These are phyloP conservation scores for Hypothenemus hampei DNA, from an alignment of 1,140 invertebrate species.

Conservation along the genomic window DNA sequence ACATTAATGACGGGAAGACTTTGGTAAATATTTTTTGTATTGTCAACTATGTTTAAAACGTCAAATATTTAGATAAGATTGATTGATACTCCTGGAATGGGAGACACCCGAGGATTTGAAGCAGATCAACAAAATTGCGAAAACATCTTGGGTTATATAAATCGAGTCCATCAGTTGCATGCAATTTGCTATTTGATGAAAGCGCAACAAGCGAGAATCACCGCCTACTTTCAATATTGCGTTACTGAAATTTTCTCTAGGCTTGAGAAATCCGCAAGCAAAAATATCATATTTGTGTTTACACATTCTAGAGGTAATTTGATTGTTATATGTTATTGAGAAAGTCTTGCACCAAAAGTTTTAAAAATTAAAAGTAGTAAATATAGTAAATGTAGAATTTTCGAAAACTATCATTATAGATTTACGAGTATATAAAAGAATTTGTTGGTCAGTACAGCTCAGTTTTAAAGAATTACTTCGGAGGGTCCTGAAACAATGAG, in stretches of 20 bases:
- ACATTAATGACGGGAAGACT: slow-evolving; percentile 26
- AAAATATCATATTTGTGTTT: slow-evolving; percentile 41
- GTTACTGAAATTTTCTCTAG: slow-evolving; percentile 37
- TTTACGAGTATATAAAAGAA: too few species aligned
- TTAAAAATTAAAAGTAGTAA: too few species aligned
- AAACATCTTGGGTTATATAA: slow-evolving; percentile 37
- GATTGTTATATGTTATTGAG: too few species aligned
- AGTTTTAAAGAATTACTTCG: too few species aligned
- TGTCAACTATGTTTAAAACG: too few species aligned
- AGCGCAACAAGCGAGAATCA: slow-evolving; percentile 33
- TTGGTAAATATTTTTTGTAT: neutral
- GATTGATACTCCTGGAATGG: slow-evolving; percentile 40
- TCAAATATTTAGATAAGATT: slow-evolving; percentile 27
- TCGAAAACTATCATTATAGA: too few species aligned
- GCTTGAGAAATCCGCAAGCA: slow-evolving; percentile 36
- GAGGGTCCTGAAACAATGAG: too few species aligned
- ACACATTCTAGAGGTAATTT: slow-evolving; percentile 34
- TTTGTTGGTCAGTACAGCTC: too few species aligned
- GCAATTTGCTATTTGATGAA: slow-evolving; percentile 39
- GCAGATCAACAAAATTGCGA: slow-evolving; percentile 40
- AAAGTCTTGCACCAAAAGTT: too few species aligned
- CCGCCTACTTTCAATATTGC: slow-evolving; percentile 37
- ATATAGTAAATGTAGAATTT: too few species aligned
- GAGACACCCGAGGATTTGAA: slow-evolving; percentile 35
- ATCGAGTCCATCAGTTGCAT: slow-evolving; percentile 33